A percentile compares a stretch with the other conserved stretches of the same genome.
Evolutionary conservation across 1,140 invertebrate species (phyloP).

Genomic region (Lethrus apterus): DNA sequence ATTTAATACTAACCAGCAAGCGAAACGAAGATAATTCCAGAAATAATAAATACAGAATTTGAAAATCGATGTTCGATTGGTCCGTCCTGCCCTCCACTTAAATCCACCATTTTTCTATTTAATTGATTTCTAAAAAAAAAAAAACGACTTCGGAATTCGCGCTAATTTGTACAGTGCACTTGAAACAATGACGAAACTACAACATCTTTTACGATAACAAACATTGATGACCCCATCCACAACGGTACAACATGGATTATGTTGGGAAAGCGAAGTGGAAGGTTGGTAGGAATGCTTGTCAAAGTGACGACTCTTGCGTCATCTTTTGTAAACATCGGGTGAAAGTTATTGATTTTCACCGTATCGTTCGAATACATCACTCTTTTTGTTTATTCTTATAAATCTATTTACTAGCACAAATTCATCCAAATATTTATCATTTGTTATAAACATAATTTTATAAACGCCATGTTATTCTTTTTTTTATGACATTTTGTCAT

Average conservation of each 20-base stretch:
- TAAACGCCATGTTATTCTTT: no score
- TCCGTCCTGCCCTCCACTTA: conserved; percentile 57
- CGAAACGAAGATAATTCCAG: conserved; percentile 62
- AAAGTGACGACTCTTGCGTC: background rate
- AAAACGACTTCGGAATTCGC: conserved; percentile 3
- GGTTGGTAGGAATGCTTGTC: conserved; percentile 8
- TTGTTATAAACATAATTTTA: no score
- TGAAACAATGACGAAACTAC: no score
- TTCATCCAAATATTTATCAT: no score
- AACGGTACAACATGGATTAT: no score
- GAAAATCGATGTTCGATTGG: conserved; percentile 74
- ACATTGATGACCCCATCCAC: no score
- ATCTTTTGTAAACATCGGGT: background rate
- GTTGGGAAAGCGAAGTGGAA: background rate
- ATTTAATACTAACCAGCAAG: conserved; percentile 58
- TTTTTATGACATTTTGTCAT: no score
- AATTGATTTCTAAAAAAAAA: background rate
- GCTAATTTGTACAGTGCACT: conserved; percentile 5
- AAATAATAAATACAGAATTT: conserved; percentile 68
- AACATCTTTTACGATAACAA: no score
- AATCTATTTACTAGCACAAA: no score
- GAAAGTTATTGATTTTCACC: conserved; percentile 11
- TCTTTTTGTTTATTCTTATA: no score
- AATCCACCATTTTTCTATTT: conserved; percentile 50
- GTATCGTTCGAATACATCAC: no score